These are phyloP conservation scores for Oncorhynchus tshawytscha DNA, from an alignment of 2,113 vertebrate genomes.

Conservation along the genomic window DNA sequence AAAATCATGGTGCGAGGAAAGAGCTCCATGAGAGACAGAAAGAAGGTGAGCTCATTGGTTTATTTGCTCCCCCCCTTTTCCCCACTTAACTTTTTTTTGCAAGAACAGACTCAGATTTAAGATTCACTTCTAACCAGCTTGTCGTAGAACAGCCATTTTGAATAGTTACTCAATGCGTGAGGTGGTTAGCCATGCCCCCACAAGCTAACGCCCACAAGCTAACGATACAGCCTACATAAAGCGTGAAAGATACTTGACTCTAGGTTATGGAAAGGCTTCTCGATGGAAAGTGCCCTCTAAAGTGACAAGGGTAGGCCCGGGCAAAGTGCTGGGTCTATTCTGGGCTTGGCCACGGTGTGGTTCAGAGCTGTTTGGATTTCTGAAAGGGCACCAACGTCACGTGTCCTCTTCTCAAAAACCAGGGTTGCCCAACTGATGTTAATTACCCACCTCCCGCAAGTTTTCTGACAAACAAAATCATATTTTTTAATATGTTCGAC, in stretches of 20 bases:
- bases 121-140: no score
- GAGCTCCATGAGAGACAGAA: slow-evolving; percentile 83
- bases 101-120: neutral
- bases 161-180: no score
- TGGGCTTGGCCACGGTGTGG: slow-evolving; percentile 37
- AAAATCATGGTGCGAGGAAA: slow-evolving; percentile 85
- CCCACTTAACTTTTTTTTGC: neutral
- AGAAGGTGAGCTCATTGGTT: slow-evolving; percentile 72
- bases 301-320: neutral
- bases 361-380: neutral
- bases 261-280: slow-evolving; percentile 38
- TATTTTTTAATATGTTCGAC: no score
- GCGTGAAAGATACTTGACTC: slow-evolving; percentile 18
- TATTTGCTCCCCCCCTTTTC: no score
- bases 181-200: no score
- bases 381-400: slow-evolving; percentile 39
- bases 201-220: neutral
- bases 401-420: neutral
- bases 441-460: no score
- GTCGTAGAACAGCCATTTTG: no score
- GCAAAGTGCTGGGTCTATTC: slow-evolving; percentile 55
- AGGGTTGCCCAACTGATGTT: no score
- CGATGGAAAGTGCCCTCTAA: slow-evolving; percentile 42
- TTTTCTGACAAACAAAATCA: no score
- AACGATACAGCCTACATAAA: slow-evolving; percentile 3